Evolutionary conservation across 2,113 vertebrate species (phyloP).

Genomic region (Hyla sarda): DNA sequence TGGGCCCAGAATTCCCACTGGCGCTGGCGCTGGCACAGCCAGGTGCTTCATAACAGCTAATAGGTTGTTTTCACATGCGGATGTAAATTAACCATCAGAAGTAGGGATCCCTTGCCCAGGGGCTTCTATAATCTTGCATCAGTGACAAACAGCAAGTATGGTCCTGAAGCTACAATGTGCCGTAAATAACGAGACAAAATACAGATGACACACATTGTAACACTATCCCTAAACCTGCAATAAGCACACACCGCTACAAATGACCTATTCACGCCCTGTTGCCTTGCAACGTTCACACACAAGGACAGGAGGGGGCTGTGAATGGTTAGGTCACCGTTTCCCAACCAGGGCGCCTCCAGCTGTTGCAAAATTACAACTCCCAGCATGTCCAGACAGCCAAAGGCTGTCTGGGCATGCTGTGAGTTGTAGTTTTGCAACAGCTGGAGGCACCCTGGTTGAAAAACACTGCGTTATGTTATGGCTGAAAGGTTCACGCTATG

Average conservation of each 20-base stretch:
- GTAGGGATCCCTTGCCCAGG: slow-evolving; percentile 35
- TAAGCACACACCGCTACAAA: too few species aligned
- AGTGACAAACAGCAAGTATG: not conserved
- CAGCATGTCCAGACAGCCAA: too few species aligned
- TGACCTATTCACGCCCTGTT: too few species aligned
- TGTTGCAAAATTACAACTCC: too few species aligned
- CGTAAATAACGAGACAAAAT: not conserved
- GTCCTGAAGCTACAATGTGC: not conserved
- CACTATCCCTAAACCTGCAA: not conserved
- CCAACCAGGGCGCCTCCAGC: too few species aligned
- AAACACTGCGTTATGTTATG: too few species aligned
- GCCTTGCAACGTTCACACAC: not conserved
- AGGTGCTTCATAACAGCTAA: slow-evolving; percentile 62
- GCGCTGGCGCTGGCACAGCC: slow-evolving; percentile 14
- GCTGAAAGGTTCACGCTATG: not conserved
- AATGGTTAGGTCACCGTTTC: too few species aligned
- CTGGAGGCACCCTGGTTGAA: too few species aligned
- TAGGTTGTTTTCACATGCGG: slow-evolving; percentile 39
- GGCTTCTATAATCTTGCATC: slow-evolving; percentile 5
- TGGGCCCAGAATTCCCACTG: slow-evolving; percentile 22
- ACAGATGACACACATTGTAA: not conserved
- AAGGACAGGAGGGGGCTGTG: not conserved
- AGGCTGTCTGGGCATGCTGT: too few species aligned
- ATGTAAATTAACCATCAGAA: slow-evolving; percentile 38
- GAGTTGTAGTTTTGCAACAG: too few species aligned